Evolutionary conservation across 1,140 invertebrate species (phyloP), one percentile per base, ranked within the genome.

Genomic region (Drosophila ercepeae): DNA sequence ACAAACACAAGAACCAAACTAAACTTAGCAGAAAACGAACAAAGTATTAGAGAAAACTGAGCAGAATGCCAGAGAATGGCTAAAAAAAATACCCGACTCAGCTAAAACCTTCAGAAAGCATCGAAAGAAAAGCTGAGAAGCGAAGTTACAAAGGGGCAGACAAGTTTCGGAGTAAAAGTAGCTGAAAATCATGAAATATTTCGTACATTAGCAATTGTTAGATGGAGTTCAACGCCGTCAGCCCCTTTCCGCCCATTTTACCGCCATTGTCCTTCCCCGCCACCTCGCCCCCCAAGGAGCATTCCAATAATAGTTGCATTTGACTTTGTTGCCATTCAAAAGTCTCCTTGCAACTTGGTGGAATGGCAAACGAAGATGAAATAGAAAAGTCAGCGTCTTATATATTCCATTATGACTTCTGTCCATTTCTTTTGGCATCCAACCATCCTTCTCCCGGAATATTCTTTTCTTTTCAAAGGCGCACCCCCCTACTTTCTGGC

Each of bases 101-200:
- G 48, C 42, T 34, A 51, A 60, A 44, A 25, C 23, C 29, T 32
- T 23, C 8, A 11, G 25, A 19, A 48, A 55, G 34, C 7, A 27
- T 27, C 29, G 18, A 46, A 25, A 42, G 36, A 13, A 23, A 51
- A 34, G 29, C 27, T 21, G 49, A 39, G 8, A 11, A 18, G 36
- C n/a, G 16, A 8, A 58, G 29, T 42, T 8, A n/a, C 0, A 18
- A 9, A 27, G 9, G 16, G 11, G 45, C 50, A 57, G 45, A 8
- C 11, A 61, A 49, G 18, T 49, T 16, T 23, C 32, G 8, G 29
- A 63, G 9, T 23, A 82, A 77, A 82, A 44, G 25, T 36, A 70
- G 45, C 69, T 75, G 53, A 84, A 74, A 84, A 84, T 79, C 81
- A 84, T 79, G 81, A 84, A 84, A 86, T 86, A 84, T 84, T 86